Base-by-base conservation (phyloP, 2,797 vertebrate species). In the Hydrophis major region DNA sequence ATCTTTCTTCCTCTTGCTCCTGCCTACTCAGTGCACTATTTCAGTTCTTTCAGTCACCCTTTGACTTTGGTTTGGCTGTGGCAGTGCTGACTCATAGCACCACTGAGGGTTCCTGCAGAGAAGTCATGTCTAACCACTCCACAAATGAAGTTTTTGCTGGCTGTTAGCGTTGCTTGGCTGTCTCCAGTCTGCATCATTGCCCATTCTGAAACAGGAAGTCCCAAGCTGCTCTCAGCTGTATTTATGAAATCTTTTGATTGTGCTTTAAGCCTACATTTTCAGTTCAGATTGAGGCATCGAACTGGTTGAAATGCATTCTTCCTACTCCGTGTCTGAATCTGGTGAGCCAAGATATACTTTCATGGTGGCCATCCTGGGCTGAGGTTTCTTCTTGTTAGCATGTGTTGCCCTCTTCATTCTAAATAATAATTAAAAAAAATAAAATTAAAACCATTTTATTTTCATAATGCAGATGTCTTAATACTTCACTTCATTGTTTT, bases 11-110 rank as follows among this genome's bases (percentile, higher is more conserved):
- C 94, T 96, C 94, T 92, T 95, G 97, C 86, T 96, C 94, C 16
- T 88, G 97, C 97, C 96, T 97, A 97, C 91, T 91, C 97, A 92
- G 97, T 95, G 91, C 91, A 93, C 87, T 91, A 93, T 96, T 97
- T 97, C 92, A 94, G 94, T 90, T 91, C 95, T 96, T 96, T 94
- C 89, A 94, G 92, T 97, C 91, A 94, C 95, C 95, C 88, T 63
- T 93, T 87, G 96, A 96, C 96, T 97, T 96, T 93, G 96, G 95
- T 97, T 97, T 96, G 97, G 95, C 96, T 93, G 86, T 0, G 59
- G 92, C 78, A 78, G 86, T 95, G 97, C 97, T 98, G 98, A 98
- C 97, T 98, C 98, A 97, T 92, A 96, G 96, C 96, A 93, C 93
- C 74, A 95, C 95, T 89, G 93, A 94, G 55, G 89, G 95, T 90